Base-by-base conservation (phyloP, 2,797 vertebrate genomes). In the Parotocinclus haroldoi region DNA sequence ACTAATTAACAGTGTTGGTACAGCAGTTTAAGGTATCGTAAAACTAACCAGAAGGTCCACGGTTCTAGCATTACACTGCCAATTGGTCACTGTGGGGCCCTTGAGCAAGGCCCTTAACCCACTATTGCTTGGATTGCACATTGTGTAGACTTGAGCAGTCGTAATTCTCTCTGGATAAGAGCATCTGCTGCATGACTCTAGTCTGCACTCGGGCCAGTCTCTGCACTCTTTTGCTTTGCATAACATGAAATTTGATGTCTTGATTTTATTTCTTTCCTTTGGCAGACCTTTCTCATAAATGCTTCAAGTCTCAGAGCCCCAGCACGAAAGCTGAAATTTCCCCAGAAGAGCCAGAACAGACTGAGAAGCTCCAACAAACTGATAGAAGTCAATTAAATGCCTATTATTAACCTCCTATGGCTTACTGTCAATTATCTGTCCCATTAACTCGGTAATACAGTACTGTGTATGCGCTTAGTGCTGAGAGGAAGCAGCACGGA, bases 341-440 rank as follows among this genome's bases (percentile, higher is more conserved):
- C 77, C 66, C 68, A 78, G 78, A 70, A 62, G 72, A 78, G 78
- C 62, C 16, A 56, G 60, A 77, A 77, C 44, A 80, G 81, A 79
- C 83, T 78, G 69, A 80, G 78, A 82, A 76, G 73, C 81, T 86
- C 79, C 60, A 86, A 87, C 81, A 84, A 89, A 90, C 83, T 86
- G 85, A 89, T 86, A 87, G 82, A 76, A 89, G 86, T 88, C 85
- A 87, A 85, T 89, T 90, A 89, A 85, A 89, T 81, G 85, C 85
- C 86, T 86, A 88, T 90, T 88, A 87, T 90, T 90, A 90, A 90
- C 88, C 86, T 86, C 87, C 85, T 86, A 88, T 87, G 88, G 87
- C 84, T 88, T 83, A 85, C 80, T 87, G 88, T 89, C 89, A 88
- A 91, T 91, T 89, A 91, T 89, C 85, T 89, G 86, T 90, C 83